Base-by-base conservation (phyloP, 2,888 invertebrate species). In the Ophion obscuratus region DNA sequence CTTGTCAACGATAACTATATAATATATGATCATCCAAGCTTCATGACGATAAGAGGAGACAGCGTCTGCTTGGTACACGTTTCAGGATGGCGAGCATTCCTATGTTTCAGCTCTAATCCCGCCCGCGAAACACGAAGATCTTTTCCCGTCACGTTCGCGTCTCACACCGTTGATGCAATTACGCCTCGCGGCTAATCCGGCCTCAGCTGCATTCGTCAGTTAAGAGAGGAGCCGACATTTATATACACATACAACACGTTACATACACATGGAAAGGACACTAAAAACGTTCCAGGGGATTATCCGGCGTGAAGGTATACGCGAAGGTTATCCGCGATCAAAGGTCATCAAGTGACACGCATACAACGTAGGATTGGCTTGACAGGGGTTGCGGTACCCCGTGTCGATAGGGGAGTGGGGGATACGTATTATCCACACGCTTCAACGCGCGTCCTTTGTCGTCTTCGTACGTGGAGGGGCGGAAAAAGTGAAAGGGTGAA, bases 381-480 rank as follows among this genome's bases (percentile, higher is more conserved):
- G 47, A 74, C 47, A 53, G 66, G 27, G 66, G 14, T 59, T 68
- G 67, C 36, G 36, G 36, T 59, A 36, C 24, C 36, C 57, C 40
- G 5, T 73, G 17, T 78, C 61, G 9, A 27, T 40, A 57, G 47
- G 20, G 47, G 59, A 27, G 74, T 47, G 64, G 47, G 47, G 20
- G 24, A 4, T 59, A 64, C 70, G 61, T 62, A 71, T 31, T 76
- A 66, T 80, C 66, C 64, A 17, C 61, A 74, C 62, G 80, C 70
- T 80, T 80, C 68, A 76, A 80, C 59, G 84, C 44, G 61, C 68
- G 17, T 57, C 75, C 40, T 83, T 78, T 79, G 79, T 71, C 66
- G 75, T 61, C 14, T 76, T 76, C 36, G 70, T 47, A 20, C 66
- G 59, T 44, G 36, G 36, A 6, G 67, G 20, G 66, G 36, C 5